Conservation (phyloP, 2,797 vertebrate species). For the Australoheros facetus region DNA sequence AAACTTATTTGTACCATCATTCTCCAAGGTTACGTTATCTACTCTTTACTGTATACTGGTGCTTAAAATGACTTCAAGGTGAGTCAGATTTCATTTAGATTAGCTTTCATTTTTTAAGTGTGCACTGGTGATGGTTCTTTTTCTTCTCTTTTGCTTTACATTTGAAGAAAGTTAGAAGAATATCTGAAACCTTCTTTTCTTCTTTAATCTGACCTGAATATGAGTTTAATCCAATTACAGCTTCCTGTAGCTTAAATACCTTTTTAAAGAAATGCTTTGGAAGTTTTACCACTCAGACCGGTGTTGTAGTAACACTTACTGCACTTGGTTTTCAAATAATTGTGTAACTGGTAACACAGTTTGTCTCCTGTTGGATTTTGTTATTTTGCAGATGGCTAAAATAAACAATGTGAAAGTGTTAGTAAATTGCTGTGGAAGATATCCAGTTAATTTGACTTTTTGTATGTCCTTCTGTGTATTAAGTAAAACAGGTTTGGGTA, state of each 20-base stretch:
- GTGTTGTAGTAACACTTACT: not conserved
- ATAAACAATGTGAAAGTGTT: not conserved
- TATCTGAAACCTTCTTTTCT: not conserved
- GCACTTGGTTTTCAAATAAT: not conserved
- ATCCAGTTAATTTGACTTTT: not conserved
- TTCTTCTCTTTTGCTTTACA: slow-evolving; percentile 11
- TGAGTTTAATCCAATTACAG: not conserved
- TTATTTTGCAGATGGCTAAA: slow-evolving; percentile 2
- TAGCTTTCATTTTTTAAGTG: slow-evolving; percentile 43
- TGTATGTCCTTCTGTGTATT: not conserved
- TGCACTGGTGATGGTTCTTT: slow-evolving; percentile 8
- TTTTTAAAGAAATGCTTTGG: not conserved
- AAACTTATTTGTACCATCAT: slow-evolving; percentile 56
- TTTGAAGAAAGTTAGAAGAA: slow-evolving; percentile 3
- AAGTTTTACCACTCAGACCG: not conserved
- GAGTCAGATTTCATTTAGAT: slow-evolving; percentile 81
- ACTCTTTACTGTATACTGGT: slow-evolving; percentile 14
- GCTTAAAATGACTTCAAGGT: slow-evolving; percentile 59
- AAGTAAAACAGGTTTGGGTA: not conserved
- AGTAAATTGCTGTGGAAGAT: not conserved
- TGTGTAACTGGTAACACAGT: not conserved
- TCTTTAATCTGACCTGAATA: not conserved
- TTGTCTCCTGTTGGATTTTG: not conserved
- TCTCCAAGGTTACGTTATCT: slow-evolving; percentile 52
- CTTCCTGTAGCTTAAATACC: not conserved